Conservation (phyloP, 2,888 invertebrate genomes). For the Parnassius mnemosyne region DNA sequence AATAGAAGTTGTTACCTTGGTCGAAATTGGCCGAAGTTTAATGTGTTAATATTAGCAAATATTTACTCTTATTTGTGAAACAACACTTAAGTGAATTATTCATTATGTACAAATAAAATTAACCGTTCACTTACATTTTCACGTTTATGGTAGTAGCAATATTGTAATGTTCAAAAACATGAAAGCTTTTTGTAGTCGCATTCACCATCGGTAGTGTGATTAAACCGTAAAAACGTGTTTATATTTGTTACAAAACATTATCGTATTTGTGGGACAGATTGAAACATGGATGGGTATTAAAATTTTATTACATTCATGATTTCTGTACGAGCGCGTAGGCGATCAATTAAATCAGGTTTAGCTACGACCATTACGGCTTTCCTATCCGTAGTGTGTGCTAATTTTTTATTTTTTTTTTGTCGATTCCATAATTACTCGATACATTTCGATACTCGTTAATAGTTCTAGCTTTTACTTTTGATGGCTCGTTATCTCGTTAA, state of each 20-base stretch:
- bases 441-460: constrained; percentile 25
- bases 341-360: constrained; percentile 32
- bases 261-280: constrained; percentile 35
- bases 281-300: constrained; percentile 39
- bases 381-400: constrained; percentile 28
- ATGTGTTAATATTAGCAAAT: too few species aligned
- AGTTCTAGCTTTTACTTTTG: constrained; percentile 27
- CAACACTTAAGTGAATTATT: too few species aligned
- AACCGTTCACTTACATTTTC: too few species aligned
- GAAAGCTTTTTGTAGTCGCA: constrained; percentile 16
- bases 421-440: constrained; percentile 29
- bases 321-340: constrained; percentile 30
- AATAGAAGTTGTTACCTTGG: too few species aligned
- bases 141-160: too few species aligned
- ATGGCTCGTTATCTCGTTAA: constrained; percentile 16
- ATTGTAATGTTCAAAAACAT: too few species aligned
- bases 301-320: constrained; percentile 37
- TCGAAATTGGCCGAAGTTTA: too few species aligned
- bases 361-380: constrained; percentile 23
- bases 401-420: constrained; percentile 25
- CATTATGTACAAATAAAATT: too few species aligned
- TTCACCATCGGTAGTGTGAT: constrained; percentile 26
- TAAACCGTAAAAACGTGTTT: constrained; percentile 33
- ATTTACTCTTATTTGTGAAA: too few species aligned
- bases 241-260: constrained; percentile 29